Evolutionary conservation across 1,140 invertebrate genomes (phyloP), one percentile per base, ranked within the genome.

Genomic region (Oedothorax gibbosus): DNA sequence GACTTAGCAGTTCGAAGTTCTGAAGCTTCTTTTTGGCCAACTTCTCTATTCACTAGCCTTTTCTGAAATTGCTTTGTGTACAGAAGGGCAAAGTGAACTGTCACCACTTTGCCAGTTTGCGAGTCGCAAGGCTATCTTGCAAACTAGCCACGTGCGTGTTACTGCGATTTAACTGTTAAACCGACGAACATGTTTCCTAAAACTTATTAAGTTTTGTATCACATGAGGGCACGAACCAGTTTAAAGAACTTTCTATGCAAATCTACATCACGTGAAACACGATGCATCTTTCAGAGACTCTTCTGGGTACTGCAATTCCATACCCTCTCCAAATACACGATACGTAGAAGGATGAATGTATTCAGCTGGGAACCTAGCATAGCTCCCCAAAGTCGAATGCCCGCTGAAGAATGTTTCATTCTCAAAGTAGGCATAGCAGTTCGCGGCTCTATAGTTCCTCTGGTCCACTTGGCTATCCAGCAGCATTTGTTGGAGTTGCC

Each of bases 401-500:
- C 49, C 56, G 53, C 65, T 82, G 50, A 69, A 62, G 10, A 53
- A 82, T 11, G 50, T 0, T 20, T 57, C 18, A 3, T 71, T 18
- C 6, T 20, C 56, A n/a, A 49, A 49, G 54, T 82, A 73, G 35
- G 57, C 12, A 64, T 82, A 82, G 35, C 69, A 73, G 9, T 18
- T 35, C 2, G 53, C 49, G 15, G 21, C 15, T 14, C 20, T 64
- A 7, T 72, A 69, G 8, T 73, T 18, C 54, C 73, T 68, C 14
- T 64, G 73, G 12, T 20, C 10, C n/a, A 35, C 64, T 57, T 82
- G 80, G 54, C 35, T 82, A n/a, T 82, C 80, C 20, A 82, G 15
- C 92, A 98, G 89, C 11, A 98, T 89, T 87, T 93, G 93, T 89
- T 97, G 95, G 21, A 98, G 91, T 68, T 95, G 94, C 87, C 94